Percentiles rank a stretch among this genome's conserved stretches.
phyloP scores from a whole-genome alignment of 2,797 vertebrate species.

The Sparus aurata region DNA sequence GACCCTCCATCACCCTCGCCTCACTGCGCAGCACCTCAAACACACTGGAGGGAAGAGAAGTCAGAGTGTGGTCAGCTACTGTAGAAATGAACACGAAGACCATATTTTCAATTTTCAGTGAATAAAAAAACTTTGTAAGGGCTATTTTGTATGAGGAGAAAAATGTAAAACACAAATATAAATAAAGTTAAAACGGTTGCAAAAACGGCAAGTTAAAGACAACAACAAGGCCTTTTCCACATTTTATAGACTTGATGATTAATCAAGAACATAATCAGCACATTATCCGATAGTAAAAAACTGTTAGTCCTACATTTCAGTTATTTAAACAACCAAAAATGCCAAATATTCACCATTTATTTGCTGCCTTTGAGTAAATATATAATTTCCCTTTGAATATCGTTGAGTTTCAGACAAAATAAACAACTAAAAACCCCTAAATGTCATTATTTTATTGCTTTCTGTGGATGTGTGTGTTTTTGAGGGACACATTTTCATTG shows the following conservation, averaged over 20 bases:
- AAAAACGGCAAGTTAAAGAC: background rate
- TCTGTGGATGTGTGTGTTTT: no score
- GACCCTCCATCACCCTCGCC: conserved; percentile 95
- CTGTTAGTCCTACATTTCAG: no score
- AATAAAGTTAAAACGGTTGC: background rate
- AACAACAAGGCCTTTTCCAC: background rate
- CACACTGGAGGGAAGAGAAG: conserved; percentile 82
- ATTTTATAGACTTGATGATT: background rate
- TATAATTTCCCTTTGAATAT: background rate
- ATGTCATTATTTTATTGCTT: background rate
- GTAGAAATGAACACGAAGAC: background rate
- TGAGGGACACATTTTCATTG: no score
- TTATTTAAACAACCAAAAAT: background rate
- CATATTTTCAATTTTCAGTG: no score
- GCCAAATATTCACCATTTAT: background rate
- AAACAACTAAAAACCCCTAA: no score
- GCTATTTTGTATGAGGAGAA: background rate
- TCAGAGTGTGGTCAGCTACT: background rate
- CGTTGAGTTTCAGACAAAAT: background rate
- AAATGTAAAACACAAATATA: background rate
- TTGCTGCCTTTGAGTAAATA: background rate
- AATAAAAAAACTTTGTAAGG: background rate
- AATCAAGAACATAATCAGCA: background rate
- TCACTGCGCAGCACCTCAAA: conserved; percentile 94
- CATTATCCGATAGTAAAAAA: no score